Percentiles rank a stretch among this genome's conserved stretches.
These are phyloP conservation scores for Zaprionus nigranus DNA, from an alignment of 1,140 invertebrate genomes.

Conservation along the genomic window DNA sequence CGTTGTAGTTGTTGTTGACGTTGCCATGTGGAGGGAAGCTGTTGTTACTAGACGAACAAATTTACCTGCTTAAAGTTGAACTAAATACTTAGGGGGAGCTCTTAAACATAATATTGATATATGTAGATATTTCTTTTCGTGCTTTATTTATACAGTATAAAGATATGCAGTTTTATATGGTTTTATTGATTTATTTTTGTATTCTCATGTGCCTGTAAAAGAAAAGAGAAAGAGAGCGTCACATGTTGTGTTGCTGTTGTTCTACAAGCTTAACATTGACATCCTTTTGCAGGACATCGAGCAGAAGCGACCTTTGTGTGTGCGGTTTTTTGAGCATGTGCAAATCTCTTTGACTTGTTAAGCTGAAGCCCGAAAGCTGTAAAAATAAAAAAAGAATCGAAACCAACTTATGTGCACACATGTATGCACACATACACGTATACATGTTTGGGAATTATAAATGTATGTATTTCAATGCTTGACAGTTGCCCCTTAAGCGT, in stretches of 20 bases:
- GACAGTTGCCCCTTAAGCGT: slow-evolving; percentile 7
- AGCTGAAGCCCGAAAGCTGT: slow-evolving; percentile 23
- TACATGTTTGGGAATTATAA: not conserved
- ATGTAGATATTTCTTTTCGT: slow-evolving; percentile 24
- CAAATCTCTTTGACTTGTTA: slow-evolving; percentile 42
- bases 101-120: slow-evolving; percentile 68
- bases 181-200: slow-evolving; percentile 12
- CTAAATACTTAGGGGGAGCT: slow-evolving; percentile 73
- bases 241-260: slow-evolving; percentile 38
- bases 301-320: slow-evolving; percentile 53
- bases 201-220: slow-evolving; percentile 43
- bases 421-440: not conserved
- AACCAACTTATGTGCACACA: slow-evolving; percentile 15
- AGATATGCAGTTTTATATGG: slow-evolving; percentile 9
- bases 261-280: slow-evolving; percentile 43
- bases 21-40: slow-evolving; percentile 79
- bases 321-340: slow-evolving; percentile 45
- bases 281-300: slow-evolving; percentile 28
- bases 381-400: not conserved
- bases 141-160: slow-evolving; percentile 47
- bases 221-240: slow-evolving; percentile 33
- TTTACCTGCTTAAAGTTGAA: slow-evolving; percentile 72
- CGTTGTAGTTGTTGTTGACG: slow-evolving; percentile 17
- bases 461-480: not conserved
- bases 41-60: slow-evolving; percentile 74